Evolutionary conservation across 2,113 vertebrate genomes (phyloP).

Genomic region (Panthera tigris): DNA sequence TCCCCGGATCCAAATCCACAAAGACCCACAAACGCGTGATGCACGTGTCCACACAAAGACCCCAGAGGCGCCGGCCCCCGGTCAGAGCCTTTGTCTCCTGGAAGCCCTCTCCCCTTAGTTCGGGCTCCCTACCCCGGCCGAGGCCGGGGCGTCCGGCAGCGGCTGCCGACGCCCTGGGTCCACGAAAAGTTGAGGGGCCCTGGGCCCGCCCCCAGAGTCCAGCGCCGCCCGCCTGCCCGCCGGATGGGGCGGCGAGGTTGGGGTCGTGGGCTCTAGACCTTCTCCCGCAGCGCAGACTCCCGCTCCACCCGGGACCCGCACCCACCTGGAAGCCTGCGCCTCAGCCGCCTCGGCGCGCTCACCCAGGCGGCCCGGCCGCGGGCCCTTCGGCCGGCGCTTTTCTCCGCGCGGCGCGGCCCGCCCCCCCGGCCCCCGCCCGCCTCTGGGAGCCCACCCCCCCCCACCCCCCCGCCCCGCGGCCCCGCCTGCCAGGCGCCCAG

Average conservation of each 20-base stretch:
- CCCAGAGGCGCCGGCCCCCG: conserved; percentile 16
- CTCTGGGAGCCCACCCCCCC: neutral
- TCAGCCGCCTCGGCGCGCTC: conserved; percentile 51
- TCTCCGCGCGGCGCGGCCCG: neutral
- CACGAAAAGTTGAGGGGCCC: conserved; percentile 69
- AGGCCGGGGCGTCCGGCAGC: neutral
- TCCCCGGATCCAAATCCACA: conserved; percentile 19
- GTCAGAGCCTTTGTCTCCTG: conserved; percentile 65
- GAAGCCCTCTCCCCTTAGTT: neutral
- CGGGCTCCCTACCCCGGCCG: neutral
- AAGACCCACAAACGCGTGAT: conserved; percentile 27
- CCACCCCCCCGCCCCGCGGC: neutral
- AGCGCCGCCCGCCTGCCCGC: neutral
- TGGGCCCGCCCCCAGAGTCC: neutral
- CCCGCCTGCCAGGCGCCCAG: neutral
- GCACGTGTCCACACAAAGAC: conserved; percentile 74
- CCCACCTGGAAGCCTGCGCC: conserved; percentile 62
- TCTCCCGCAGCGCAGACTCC: neutral
- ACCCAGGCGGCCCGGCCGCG: conserved; percentile 50
- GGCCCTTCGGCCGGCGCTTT: conserved; percentile 57
- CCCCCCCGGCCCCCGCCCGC: conserved; percentile 1
- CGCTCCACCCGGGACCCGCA: neutral
- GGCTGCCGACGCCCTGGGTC: neutral
- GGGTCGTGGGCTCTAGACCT: neutral
- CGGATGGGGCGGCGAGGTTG: neutral